phyloP scores from a whole-genome alignment of 1,140 invertebrate genomes.

The Scaptomyza hsui region DNA sequence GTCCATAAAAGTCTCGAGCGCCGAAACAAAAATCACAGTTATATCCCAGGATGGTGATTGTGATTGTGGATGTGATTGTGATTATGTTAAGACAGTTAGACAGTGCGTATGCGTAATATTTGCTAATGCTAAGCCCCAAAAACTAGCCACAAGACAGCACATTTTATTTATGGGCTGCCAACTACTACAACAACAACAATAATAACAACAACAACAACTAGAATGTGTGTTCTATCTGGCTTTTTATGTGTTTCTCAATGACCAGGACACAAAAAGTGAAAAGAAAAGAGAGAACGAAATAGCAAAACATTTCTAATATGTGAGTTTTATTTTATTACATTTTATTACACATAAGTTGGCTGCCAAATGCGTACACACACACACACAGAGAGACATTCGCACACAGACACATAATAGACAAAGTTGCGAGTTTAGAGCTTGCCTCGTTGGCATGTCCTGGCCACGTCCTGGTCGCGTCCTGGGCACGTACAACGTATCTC shows the following conservation, averaged over 20 bases:
- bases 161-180: slow-evolving; percentile 40
- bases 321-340: slow-evolving; percentile 81
- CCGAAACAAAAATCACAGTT: slow-evolving; percentile 18
- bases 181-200: slow-evolving; percentile 26
- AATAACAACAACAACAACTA: slow-evolving; percentile 22
- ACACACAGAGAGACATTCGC: slow-evolving; percentile 13
- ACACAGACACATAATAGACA: slow-evolving; percentile 19
- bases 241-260: slow-evolving; percentile 52
- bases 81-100: slow-evolving; percentile 27
- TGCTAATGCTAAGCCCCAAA: slow-evolving; percentile 50
- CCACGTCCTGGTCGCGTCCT: slow-evolving; percentile 55
- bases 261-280: neutral
- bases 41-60: slow-evolving; percentile 50
- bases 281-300: slow-evolving; percentile 37
- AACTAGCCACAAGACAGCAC: slow-evolving; percentile 51
- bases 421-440: slow-evolving; percentile 69
- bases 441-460: slow-evolving; percentile 42
- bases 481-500: slow-evolving; percentile 72
- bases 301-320: slow-evolving; percentile 74
- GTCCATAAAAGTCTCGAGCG: slow-evolving; percentile 35
- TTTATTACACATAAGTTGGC: slow-evolving; percentile 78
- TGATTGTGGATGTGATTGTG: slow-evolving; percentile 65
- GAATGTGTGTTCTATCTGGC: slow-evolving; percentile 48
- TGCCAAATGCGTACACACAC: slow-evolving; percentile 61
- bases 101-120: slow-evolving; percentile 53